Percentiles rank a stretch among this genome's conserved stretches.
These are phyloP conservation scores for Passer montanus DNA, from an alignment of 2,113 vertebrate genomes.

Conservation along the genomic window DNA sequence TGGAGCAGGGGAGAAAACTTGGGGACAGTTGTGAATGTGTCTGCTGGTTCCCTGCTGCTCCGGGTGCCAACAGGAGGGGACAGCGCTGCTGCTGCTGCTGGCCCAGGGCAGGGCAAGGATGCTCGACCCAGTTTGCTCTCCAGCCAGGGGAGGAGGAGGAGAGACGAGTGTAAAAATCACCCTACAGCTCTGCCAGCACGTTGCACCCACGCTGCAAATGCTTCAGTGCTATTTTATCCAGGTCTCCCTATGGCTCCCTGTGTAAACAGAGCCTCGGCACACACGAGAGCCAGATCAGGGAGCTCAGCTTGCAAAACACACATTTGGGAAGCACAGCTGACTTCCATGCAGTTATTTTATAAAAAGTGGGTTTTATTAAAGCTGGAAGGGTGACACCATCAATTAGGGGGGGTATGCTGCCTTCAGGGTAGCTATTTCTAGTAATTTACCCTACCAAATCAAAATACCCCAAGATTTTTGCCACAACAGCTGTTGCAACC, in stretches of 20 bases:
- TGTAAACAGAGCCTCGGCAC: neutral
- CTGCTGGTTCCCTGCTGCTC: constrained; percentile 62
- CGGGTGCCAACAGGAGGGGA: neutral
- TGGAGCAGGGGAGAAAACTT: constrained; percentile 43
- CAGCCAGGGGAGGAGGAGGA: neutral
- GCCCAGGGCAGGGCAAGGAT: neutral
- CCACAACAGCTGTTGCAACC: neutral
- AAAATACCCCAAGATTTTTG: neutral
- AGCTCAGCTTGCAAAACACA: neutral
- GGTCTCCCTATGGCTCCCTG: neutral
- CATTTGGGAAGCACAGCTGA: neutral
- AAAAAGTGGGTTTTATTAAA: neutral
- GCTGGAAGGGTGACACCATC: neutral
- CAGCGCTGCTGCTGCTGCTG: neutral
- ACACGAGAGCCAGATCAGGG: neutral
- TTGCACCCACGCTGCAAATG: neutral
- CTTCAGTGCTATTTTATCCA: neutral
- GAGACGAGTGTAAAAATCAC: neutral
- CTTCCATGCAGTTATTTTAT: neutral
- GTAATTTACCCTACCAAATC: neutral
- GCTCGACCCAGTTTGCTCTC: neutral
- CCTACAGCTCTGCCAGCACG: neutral
- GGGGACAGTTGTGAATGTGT: constrained; percentile 57
- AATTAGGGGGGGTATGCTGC: neutral
- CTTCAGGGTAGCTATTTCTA: neutral